A percentile compares a stretch with the other conserved stretches of the same genome.
Evolutionary conservation across 2,888 invertebrate genomes (phyloP).

Genomic region (Ceramica pisi): DNA sequence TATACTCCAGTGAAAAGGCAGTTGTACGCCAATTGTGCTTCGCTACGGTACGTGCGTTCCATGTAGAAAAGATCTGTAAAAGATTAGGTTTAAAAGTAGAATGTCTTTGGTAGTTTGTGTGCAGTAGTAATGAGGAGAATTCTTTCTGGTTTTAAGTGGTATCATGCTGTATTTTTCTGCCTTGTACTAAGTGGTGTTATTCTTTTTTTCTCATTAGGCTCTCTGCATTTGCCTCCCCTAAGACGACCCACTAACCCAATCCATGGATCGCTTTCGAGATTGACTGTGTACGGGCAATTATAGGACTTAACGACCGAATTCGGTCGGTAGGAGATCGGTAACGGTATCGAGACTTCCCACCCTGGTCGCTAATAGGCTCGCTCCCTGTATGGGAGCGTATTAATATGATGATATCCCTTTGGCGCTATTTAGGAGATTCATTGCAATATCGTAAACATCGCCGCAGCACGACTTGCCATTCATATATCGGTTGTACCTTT

Average conservation of each 20-base stretch:
- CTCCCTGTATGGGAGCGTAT: no score
- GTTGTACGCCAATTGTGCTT: slow-evolving; percentile 37
- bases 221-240: background rate
- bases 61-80: slow-evolving; percentile 44
- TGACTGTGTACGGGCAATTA: no score
- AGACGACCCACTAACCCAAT: no score
- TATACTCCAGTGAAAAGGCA: slow-evolving; percentile 26
- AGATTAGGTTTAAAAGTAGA: slow-evolving; percentile 36
- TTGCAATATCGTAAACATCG: background rate
- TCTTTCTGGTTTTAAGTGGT: background rate
- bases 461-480: background rate
- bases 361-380: no score
- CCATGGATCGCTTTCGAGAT: no score
- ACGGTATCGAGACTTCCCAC: no score
- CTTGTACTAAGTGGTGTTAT: background rate
- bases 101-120: slow-evolving; percentile 18
- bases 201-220: background rate
- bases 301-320: no score
- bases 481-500: background rate
- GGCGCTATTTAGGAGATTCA: no score
- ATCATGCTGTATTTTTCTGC: background rate
- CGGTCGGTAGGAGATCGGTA: no score
- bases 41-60: slow-evolving; percentile 32
- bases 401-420: no score
- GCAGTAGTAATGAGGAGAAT: background rate